Evolutionary conservation across 2,888 invertebrate species (phyloP).

Genomic region (Xiphydria camelus): DNA sequence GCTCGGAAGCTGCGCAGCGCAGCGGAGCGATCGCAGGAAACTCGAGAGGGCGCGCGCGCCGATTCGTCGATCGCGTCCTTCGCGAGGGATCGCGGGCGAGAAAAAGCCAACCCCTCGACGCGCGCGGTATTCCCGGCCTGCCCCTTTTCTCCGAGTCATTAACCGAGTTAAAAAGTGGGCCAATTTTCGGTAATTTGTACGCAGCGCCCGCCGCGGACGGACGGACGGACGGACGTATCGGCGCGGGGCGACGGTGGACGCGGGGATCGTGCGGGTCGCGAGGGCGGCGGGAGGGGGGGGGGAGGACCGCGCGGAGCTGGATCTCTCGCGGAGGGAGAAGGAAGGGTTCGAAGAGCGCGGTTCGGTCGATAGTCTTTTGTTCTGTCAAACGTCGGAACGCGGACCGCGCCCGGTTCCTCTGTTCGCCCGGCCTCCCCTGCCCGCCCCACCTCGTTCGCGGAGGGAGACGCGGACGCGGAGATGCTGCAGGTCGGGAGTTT

Average conservation of each 20-base stretch:
- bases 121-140: too few species aligned
- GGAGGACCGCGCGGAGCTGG: slow-evolving; percentile 9
- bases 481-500: slow-evolving; percentile 44
- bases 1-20: slow-evolving; percentile 10
- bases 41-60: too few species aligned
- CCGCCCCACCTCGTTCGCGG: slow-evolving; percentile 16
- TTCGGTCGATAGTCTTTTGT: slow-evolving; percentile 54
- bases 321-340: too few species aligned
- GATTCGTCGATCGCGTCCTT: too few species aligned
- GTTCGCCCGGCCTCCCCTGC: slow-evolving; percentile 1
- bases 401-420: slow-evolving; percentile 42
- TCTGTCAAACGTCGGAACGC: slow-evolving; percentile 55
- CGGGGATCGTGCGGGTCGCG: slow-evolving; percentile 2
- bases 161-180: slow-evolving; percentile 39
- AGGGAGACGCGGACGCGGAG: slow-evolving; percentile 33
- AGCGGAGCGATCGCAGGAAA: slow-evolving; percentile 13
- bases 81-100: too few species aligned
- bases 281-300: background rate
- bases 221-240: slow-evolving; percentile 6
- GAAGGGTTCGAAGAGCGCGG: slow-evolving; percentile 6
- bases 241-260: slow-evolving; percentile 7
- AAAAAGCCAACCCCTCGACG: too few species aligned
- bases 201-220: slow-evolving; percentile 18
- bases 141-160: background rate
- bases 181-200: slow-evolving; percentile 52